These are phyloP conservation scores for Peromyscus attwateri DNA, from an alignment of 2,797 vertebrate species.

Conservation along the genomic window DNA sequence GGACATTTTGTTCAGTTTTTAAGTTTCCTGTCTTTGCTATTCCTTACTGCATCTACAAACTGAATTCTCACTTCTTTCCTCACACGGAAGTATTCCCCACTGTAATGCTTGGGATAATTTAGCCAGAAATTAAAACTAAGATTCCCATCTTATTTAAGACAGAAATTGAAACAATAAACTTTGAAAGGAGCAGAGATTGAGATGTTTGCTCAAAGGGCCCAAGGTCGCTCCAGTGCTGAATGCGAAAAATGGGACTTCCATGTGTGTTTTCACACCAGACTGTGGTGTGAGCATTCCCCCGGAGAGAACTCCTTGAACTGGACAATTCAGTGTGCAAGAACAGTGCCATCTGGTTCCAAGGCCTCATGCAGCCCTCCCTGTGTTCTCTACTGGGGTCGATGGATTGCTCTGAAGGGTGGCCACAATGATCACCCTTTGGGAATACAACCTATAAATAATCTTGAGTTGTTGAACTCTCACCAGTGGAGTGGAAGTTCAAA, in stretches of 20 bases:
- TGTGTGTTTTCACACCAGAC: neutral
- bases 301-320: neutral
- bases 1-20: neutral
- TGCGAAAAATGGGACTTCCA: neutral
- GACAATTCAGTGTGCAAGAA: neutral
- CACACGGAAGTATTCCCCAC: neutral
- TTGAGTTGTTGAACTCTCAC: neutral
- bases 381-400: neutral
- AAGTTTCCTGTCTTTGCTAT: neutral
- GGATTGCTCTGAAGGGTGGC: neutral
- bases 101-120: neutral
- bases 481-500: neutral
- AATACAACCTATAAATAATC: neutral
- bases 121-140: constrained; percentile 11
- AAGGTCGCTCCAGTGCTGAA: neutral
- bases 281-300: neutral
- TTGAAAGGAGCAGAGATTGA: constrained; percentile 16
- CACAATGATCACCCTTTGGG: neutral
- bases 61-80: neutral
- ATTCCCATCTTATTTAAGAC: neutral
- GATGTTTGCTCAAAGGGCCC: neutral
- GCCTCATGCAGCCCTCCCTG: neutral
- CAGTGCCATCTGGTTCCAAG: neutral
- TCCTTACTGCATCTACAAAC: neutral
- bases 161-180: neutral